phyloP scores from a whole-genome alignment of 2,113 vertebrate species.

The Cyprinodon tularosa region DNA sequence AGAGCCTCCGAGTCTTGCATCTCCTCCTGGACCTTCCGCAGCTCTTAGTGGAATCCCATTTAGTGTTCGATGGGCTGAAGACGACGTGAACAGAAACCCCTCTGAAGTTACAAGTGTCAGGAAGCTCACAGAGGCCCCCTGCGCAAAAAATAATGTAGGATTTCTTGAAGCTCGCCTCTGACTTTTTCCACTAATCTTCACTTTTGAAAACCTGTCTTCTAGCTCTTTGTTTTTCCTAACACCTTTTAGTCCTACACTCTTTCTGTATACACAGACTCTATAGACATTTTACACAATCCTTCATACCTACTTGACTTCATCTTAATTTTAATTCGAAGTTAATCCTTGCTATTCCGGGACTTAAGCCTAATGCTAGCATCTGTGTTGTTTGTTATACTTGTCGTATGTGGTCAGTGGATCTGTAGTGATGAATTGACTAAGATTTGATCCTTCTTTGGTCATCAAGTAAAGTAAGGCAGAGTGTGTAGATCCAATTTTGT shows the following conservation, averaged over 20 bases:
- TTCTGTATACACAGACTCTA: conserved; percentile 48
- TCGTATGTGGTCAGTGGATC: conserved; percentile 49
- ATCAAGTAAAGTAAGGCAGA: conserved; percentile 11
- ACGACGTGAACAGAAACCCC: conserved; percentile 69
- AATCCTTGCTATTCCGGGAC: conserved; percentile 74
- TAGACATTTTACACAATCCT: conserved; percentile 60
- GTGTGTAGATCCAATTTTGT: background rate
- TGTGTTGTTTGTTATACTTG: conserved; percentile 55
- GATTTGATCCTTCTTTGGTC: conserved; percentile 21
- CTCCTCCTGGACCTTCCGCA: conserved; percentile 84
- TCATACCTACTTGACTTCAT: conserved; percentile 67
- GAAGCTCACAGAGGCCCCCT: conserved; percentile 70
- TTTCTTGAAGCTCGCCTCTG: conserved; percentile 62
- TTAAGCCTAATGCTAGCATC: conserved; percentile 71
- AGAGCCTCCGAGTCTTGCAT: conserved; percentile 85
- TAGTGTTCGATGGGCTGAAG: conserved; percentile 88
- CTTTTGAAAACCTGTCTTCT: conserved; percentile 52
- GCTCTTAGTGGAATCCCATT: conserved; percentile 91
- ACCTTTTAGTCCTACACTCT: conserved; percentile 47
- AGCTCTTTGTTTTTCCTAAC: conserved; percentile 59
- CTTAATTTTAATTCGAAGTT: conserved; percentile 71
- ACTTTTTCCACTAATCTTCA: conserved; percentile 42
- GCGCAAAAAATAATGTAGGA: conserved; percentile 81
- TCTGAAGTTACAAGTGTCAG: conserved; percentile 79
- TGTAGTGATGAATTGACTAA: conserved; percentile 44